Evolutionary conservation across 2,797 vertebrate species (phyloP).

Genomic region (Spatula versicolor): DNA sequence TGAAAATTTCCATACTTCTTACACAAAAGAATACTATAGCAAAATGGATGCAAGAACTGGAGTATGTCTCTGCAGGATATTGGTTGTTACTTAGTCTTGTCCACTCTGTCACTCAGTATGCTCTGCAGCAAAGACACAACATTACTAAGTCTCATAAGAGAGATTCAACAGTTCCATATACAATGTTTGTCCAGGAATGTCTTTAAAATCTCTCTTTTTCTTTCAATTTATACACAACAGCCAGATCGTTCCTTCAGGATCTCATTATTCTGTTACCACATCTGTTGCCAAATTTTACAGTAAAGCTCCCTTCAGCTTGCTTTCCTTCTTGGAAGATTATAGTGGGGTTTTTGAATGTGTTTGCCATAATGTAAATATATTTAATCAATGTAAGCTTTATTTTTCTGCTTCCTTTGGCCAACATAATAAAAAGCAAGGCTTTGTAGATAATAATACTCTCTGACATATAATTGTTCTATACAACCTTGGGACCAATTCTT

Average conservation of each 20-base stretch:
- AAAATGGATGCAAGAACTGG: neutral
- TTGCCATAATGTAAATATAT: neutral
- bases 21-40: neutral
- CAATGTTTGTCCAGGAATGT: neutral
- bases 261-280: neutral
- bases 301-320: neutral
- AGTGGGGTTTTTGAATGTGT: neutral
- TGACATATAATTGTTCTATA: neutral
- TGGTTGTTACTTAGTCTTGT: neutral
- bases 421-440: neutral
- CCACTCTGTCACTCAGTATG: neutral
- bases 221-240: neutral
- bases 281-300: neutral
- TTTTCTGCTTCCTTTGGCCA: conserved; percentile 8
- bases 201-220: neutral
- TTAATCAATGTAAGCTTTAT: neutral
- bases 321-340: neutral
- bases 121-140: neutral
- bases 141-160: neutral
- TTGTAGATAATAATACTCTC: conserved; percentile 31
- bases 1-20: neutral
- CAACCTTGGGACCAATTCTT: neutral
- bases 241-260: neutral
- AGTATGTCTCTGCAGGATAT: neutral
- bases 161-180: neutral